These are phyloP conservation scores for Epizoanthus ramosus DNA, from an alignment of 92 coral and sea anemone species.

Conservation along the genomic window DNA sequence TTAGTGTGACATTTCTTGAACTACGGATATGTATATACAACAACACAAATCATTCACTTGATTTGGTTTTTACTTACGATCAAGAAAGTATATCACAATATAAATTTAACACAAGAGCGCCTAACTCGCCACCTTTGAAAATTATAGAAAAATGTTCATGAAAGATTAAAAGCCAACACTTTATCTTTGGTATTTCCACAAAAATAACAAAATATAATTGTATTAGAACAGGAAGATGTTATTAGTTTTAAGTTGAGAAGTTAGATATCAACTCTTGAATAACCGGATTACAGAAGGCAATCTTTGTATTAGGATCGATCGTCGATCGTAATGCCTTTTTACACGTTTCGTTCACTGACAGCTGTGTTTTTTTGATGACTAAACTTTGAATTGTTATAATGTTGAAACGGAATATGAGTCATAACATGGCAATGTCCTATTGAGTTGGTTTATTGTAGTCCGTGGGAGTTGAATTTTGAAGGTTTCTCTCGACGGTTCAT, in stretches of 20 bases:
- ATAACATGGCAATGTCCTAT: not conserved
- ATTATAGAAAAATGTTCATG: constrained; percentile 10
- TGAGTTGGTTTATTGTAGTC: not conserved
- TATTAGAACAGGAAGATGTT: not conserved
- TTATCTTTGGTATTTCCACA: not conserved
- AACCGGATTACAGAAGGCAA: not conserved
- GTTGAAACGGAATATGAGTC: not conserved
- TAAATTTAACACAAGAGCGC: not conserved
- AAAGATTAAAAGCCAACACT: constrained; percentile 17
- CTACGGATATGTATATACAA: too few species aligned
- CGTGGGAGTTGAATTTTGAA: not conserved
- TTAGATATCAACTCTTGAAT: not conserved
- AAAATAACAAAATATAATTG: constrained; percentile 1
- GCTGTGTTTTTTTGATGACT: not conserved
- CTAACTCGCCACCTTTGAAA: not conserved
- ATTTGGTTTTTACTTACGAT: too few species aligned
- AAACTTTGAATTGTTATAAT: not conserved
- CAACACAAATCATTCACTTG: not conserved
- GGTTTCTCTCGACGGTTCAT: constrained; percentile 17
- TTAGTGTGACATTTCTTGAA: too few species aligned
- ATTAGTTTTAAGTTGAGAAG: not conserved
- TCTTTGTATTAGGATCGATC: not conserved
- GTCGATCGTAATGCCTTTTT: not conserved
- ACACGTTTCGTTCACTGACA: too few species aligned
- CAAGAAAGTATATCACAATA: too few species aligned